A percentile compares a stretch with the other conserved stretches of the same genome.
Evolutionary conservation across 2,797 vertebrate species (phyloP).

Genomic region (Darevskia mixta): DNA sequence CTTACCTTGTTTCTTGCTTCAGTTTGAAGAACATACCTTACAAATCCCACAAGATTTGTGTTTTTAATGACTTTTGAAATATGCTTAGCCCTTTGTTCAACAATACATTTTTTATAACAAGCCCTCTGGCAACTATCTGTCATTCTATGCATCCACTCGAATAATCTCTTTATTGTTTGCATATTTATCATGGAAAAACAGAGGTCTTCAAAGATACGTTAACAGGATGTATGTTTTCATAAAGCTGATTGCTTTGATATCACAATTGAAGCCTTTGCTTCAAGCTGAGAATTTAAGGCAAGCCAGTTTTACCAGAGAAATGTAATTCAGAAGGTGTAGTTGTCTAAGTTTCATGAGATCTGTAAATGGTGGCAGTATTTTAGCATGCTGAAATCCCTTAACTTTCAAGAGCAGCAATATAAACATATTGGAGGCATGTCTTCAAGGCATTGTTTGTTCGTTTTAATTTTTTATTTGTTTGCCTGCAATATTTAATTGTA

Average conservation of each 20-base stretch:
- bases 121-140: slow-evolving; percentile 89
- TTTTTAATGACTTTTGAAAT: slow-evolving; percentile 89
- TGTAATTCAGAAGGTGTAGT: slow-evolving; percentile 57
- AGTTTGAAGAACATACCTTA: slow-evolving; percentile 78
- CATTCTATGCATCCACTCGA: slow-evolving; percentile 80
- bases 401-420: slow-evolving; percentile 37
- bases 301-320: slow-evolving; percentile 51
- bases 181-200: slow-evolving; percentile 87
- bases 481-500: slow-evolving; percentile 26
- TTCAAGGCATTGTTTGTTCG: slow-evolving; percentile 30
- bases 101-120: slow-evolving; percentile 88
- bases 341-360: slow-evolving; percentile 57
- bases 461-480: slow-evolving; percentile 48
- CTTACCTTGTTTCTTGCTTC: slow-evolving; percentile 63
- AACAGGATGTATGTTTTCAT: slow-evolving; percentile 91
- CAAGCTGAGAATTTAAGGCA: slow-evolving; percentile 68
- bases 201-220: slow-evolving; percentile 89
- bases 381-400: slow-evolving; percentile 32
- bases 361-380: slow-evolving; percentile 25
- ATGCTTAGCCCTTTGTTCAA: slow-evolving; percentile 89
- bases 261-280: slow-evolving; percentile 81
- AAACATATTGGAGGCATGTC: slow-evolving; percentile 22
- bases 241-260: slow-evolving; percentile 89
- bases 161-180: slow-evolving; percentile 86
- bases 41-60: slow-evolving; percentile 76